Conservation (phyloP, 2,797 vertebrate species). For the Mycteria americana region DNA sequence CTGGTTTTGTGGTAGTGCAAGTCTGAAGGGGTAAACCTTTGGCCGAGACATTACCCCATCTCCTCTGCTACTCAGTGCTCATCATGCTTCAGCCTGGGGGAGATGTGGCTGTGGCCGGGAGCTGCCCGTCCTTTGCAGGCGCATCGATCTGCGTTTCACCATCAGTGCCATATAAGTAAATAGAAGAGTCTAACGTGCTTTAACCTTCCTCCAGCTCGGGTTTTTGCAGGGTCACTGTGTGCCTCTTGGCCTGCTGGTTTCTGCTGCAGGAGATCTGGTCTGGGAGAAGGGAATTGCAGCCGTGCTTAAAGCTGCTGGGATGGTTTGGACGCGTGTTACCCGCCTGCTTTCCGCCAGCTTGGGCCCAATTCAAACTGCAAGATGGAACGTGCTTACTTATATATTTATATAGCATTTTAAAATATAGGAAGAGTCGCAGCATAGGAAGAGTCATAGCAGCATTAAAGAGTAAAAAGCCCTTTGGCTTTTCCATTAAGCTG, state of each 20-base stretch:
- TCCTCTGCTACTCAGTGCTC: not conserved
- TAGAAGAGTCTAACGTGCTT: not conserved
- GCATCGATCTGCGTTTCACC: rapidly evolving
- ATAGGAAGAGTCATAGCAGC: not conserved
- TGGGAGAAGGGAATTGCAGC: not conserved
- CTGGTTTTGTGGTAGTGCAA: not conserved
- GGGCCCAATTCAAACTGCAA: not conserved
- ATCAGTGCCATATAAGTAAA: rapidly evolving
- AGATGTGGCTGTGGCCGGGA: too few species aligned
- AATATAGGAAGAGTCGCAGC: not conserved
- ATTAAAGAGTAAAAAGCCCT: not conserved
- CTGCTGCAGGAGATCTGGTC: not conserved
- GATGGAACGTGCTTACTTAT: not conserved
- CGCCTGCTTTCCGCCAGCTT: not conserved
- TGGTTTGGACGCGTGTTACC: rapidly evolving
- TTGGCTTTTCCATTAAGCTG: not conserved
- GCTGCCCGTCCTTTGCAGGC: not conserved
- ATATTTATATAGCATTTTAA: not conserved
- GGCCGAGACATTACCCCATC: rapidly evolving
- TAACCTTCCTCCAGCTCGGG: rapidly evolving
- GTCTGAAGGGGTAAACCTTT: not conserved
- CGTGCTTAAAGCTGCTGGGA: rapidly evolving
- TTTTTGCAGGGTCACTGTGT: not conserved
- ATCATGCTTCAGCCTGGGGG: rapidly evolving
- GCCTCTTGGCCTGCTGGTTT: not conserved